Base-by-base conservation (phyloP, 2,797 vertebrate species). In the Paedocypris micromegethes region DNA sequence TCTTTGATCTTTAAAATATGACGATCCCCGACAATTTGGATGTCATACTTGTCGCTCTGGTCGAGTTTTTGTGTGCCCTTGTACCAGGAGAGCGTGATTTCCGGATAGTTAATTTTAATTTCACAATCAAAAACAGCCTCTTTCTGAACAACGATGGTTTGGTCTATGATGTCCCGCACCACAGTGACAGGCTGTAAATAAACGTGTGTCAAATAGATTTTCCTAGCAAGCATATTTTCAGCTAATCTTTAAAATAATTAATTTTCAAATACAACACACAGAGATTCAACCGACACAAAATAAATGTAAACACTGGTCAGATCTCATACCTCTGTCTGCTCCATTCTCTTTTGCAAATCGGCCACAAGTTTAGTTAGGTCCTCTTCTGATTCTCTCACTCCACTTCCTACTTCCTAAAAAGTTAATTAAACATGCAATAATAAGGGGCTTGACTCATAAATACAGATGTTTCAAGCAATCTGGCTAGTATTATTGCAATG, bases 51-150 rank as follows among this genome's bases (percentile, higher is more conserved):
- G 73, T 92, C 85, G 71, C 72, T 88, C 54, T 86, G 88, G 66
- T 96, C 91, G 79, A 99, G 86, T 83, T 97, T 98, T 81, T 94
- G 92, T 1, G 97, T 99, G 70, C 96, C 96, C 80, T 95, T 98
- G 86, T 99, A 98, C 97, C 97, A 99, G 40, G 96, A 95, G 59
- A 99, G 89, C n/a, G 90, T 92, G 83, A 99, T 98, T 90, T 99
- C 97, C 39, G 96, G 96, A 82, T 97, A 99, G 86, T 99, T 99
- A 84, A 99, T 98, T 85, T 95, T 97, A 79, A 99, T 87, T 77
- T 96, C 90, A 59, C 95, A 98, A 88, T 97, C 93, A 79, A 98
- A 97, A 70, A 88, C 41, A 2, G 92, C 95, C 68, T 93, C 93
- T 65, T 92, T 89, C 66, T 93, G 88, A 77, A 84, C 80, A 79